These are phyloP conservation scores for Stenichneumon culpator DNA, from an alignment of 2,888 invertebrate species.

Conservation along the genomic window DNA sequence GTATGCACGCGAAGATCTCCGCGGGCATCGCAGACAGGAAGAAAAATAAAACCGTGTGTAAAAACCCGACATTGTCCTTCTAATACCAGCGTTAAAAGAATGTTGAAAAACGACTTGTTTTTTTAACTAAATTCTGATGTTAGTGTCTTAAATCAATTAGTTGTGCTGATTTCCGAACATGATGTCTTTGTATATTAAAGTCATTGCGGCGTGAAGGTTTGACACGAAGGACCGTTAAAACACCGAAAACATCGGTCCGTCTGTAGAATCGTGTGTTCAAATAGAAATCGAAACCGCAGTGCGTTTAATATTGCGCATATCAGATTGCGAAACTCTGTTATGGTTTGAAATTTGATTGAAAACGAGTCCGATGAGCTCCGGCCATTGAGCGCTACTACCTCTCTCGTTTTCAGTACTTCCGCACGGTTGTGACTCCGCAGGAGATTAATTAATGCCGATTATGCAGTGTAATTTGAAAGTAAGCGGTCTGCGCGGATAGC, in stretches of 20 bases:
- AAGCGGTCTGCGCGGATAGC: slow-evolving; percentile 7
- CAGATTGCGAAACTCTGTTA: slow-evolving; percentile 23
- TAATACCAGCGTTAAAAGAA: no score
- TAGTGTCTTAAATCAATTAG: no score
- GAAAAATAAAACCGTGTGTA: background rate
- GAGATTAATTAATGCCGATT: slow-evolving; percentile 46
- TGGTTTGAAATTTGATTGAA: slow-evolving; percentile 25
- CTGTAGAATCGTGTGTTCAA: background rate
- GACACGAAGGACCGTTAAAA: background rate
- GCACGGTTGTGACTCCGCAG: background rate
- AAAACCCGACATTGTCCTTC: no score
- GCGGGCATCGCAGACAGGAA: background rate
- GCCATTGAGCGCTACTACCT: background rate
- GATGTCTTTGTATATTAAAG: background rate
- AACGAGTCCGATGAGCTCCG: background rate
- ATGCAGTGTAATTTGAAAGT: slow-evolving; percentile 41
- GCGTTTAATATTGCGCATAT: background rate
- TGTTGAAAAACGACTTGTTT: no score
- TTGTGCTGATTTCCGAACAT: background rate
- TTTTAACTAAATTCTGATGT: no score
- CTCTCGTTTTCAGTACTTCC: background rate
- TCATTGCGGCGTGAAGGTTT: background rate
- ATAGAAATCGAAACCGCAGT: slow-evolving; percentile 19
- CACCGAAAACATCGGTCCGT: background rate
- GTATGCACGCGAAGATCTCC: background rate